A percentile compares a stretch with the other conserved stretches of the same genome.
These are phyloP conservation scores for Ferdinandea cuprea DNA, from an alignment of 2,888 invertebrate species.

Conservation along the genomic window DNA sequence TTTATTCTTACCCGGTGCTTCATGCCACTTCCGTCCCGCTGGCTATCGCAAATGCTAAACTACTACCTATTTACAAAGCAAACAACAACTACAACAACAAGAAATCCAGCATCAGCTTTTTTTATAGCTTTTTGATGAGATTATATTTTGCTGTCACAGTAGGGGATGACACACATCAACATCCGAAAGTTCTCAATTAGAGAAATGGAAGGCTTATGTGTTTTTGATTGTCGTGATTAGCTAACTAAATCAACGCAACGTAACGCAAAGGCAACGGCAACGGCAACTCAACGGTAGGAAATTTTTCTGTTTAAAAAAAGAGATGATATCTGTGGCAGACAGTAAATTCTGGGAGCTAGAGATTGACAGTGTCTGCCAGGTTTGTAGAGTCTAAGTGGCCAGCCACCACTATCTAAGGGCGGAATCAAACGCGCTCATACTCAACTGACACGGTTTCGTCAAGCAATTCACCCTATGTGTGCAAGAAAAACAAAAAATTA, in stretches of 20 bases:
- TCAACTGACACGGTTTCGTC: slow-evolving; percentile 37
- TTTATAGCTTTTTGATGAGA: slow-evolving; percentile 69
- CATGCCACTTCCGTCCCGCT: slow-evolving; percentile 31
- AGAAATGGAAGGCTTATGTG: slow-evolving; percentile 57
- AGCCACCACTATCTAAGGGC: slow-evolving; percentile 48
- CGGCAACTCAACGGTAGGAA: not conserved
- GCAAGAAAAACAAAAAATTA: not conserved
- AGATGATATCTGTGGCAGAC: slow-evolving; percentile 1
- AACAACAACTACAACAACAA: no score
- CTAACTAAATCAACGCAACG: not conserved
- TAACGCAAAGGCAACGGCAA: no score
- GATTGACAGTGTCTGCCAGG: slow-evolving; percentile 62
- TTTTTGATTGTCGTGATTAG: slow-evolving; percentile 23
- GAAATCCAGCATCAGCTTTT: slow-evolving; percentile 46
- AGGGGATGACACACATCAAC: slow-evolving; percentile 60
- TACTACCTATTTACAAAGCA: no score
- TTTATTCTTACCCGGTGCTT: slow-evolving; percentile 35
- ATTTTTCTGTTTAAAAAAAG: slow-evolving; percentile 21
- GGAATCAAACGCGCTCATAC: slow-evolving; percentile 46
- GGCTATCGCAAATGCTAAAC: slow-evolving; percentile 50
- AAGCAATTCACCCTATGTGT: slow-evolving; percentile 46
- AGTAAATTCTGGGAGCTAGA: slow-evolving; percentile 31
- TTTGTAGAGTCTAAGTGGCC: slow-evolving; percentile 9
- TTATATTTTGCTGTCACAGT: slow-evolving; percentile 38
- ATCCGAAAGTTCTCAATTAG: slow-evolving; percentile 60